Base-by-base conservation (phyloP, 2,113 vertebrate species). In the Todiramphus saurophagus region DNA sequence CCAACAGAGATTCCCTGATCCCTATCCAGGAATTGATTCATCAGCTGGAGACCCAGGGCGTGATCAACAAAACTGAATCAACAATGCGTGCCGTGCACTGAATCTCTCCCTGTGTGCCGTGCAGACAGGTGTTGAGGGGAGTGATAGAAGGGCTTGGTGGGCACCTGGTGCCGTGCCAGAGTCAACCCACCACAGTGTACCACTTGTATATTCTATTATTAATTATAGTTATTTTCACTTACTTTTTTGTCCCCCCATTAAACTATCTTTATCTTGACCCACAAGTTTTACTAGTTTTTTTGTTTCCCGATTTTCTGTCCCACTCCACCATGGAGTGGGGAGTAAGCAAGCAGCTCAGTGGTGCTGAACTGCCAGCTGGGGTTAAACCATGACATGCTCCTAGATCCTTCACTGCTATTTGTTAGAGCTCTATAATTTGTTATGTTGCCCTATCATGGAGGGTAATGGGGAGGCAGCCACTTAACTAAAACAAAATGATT, bases 391-490 rank as follows among this genome's bases (percentile, higher is more conserved):
- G 23, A 30, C 25, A 14, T 20, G 25, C 97, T 96, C 79, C 94
- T 96, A 96, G 90, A 82, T 95, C 90, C 92, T 95, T 90, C 93
- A 81, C 16, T 97, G 89, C 92, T 93, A 95, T 97, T 98, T 97
- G 97, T 98, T 98, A 98, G 97, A 96, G 96, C 89, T 83, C 93
- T 95, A 27, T 96, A 97, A 98, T 97, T 97, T 88, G 91, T 92
- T 96, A 16, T 83, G 96, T 96, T 97, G 97, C 39, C 44, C 87
- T 97, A 60, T 97, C 97, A 97, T 75, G 77, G 86, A 96, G 73
- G 90, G 89, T 97, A 98, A 98, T 93, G 46, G 96, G 94, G 81
- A 98, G 94, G 75, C 94, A 97, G 97, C 83, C 94, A 97, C 97
- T 97, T 97, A 97, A 91, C 84, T 89, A 48, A 97, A 98, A 98